Percentiles rank a stretch among this genome's conserved stretches.
Conservation (phyloP, 2,888 invertebrate species). For the Thyatira batis region DNA sequence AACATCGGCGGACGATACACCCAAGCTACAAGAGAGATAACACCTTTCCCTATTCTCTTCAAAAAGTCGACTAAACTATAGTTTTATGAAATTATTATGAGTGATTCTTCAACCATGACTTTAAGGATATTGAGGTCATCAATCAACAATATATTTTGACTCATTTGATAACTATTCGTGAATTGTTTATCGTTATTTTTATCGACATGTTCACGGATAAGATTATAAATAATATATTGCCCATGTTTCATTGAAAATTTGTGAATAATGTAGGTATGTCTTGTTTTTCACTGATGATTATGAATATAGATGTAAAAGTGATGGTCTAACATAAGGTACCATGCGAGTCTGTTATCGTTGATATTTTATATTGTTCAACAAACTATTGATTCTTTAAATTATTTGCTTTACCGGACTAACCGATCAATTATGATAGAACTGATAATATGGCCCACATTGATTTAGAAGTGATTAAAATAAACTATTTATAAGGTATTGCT, state of each 20-base stretch:
- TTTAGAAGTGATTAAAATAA: too few relatives aligned
- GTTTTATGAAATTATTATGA: neutral
- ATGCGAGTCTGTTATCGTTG: too few relatives aligned
- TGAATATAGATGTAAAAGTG: too few relatives aligned
- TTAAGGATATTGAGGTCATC: slow-evolving; percentile 10
- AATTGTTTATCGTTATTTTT: slow-evolving; percentile 21
- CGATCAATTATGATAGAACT: too few relatives aligned
- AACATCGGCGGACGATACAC: slow-evolving; percentile 59
- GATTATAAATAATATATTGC: slow-evolving; percentile 23
- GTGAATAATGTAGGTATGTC: too few relatives aligned
- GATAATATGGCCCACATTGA: too few relatives aligned
- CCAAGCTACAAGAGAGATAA: slow-evolving; percentile 51
- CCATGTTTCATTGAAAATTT: slow-evolving; percentile 3
- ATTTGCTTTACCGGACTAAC: too few relatives aligned
- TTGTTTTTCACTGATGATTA: too few relatives aligned
- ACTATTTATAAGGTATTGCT: too few relatives aligned
- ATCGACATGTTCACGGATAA: slow-evolving; percentile 22
- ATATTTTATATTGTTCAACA: too few relatives aligned
- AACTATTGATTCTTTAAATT: too few relatives aligned
- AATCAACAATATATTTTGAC: slow-evolving; percentile 8
- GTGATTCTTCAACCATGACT: slow-evolving; percentile 11
- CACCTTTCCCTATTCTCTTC: slow-evolving; percentile 41
- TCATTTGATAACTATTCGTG: slow-evolving; percentile 14
- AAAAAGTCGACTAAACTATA: neutral
- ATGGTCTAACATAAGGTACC: too few relatives aligned